Base-by-base conservation (phyloP, 2,888 invertebrate genomes). In the Azorinus chamasolen region DNA sequence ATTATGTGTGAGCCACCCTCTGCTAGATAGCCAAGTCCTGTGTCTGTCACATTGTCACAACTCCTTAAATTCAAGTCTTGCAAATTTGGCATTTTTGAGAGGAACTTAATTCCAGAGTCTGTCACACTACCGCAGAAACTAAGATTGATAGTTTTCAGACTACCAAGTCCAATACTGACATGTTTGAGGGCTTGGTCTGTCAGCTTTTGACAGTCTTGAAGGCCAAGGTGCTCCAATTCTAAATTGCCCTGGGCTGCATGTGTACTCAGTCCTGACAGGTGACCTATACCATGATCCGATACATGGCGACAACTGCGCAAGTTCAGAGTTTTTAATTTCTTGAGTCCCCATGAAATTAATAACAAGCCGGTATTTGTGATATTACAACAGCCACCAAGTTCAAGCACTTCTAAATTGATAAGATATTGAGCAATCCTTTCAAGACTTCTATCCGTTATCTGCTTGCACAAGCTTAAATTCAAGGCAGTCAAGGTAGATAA, bases 61-160 rank as follows among this genome's bases (percentile, higher is more conserved):
- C 97, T 96, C 83, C 98, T 95, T 78, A 98, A 94, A 93, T 98
- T 98, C 25, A 98, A 94, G 92, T 98, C 97, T 82, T 96, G 95
- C 87, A 98, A 94, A 80, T 95, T 96, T 72, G 96, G 95, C 95
- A 98, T 96, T 90, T 96, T 95, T 0, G 98, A 97, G 80, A 98
- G 93, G 92, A 97, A 96, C 93, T 97, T 96, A 79, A 98, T 94
- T 0, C 98, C 98, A 66, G 96, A 96, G 93, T 98, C 98, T n/a
- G 97, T 97, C 78, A 98, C 96, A 86, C 97, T 97, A 14, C 97
- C 96, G 94, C 98, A 98, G 93, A 98, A 98, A 87, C 97, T 97
- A 48, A 98, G 95, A 93, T 98, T 98, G 88, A 98, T 96, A 82
- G 96, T 96, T 93, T 96, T 96, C 63, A 98, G 95, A 79, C 95